Base-by-base conservation (phyloP, 2,797 vertebrate species). In the Phoebastria nigripes region DNA sequence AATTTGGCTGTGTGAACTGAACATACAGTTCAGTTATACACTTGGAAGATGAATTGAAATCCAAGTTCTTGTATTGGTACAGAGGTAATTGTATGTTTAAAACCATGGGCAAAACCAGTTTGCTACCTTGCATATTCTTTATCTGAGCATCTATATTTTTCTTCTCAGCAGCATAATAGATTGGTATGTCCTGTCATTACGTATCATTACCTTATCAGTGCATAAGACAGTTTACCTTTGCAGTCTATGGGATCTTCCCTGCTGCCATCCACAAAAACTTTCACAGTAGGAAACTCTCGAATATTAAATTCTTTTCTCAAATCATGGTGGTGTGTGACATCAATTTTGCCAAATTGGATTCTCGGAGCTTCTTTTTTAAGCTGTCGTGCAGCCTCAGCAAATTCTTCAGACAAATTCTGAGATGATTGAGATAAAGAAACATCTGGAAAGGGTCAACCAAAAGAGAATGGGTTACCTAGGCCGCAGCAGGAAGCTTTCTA, bases 241-340 rank as follows among this genome's bases (percentile, higher is more conserved):
- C 99, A 99, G 66, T 97, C 94, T 52, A 98, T 98, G 26, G 98
- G 98, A 77, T 98, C 97, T 70, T 97, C 90, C 94, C 98, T 98
- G 85, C 98, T 98, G 74, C 99, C 98, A 41, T 98, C 97, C 15
- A 99, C 97, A 97, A 98, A 99, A 41, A 99, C 98, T 80, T 98
- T 98, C 95, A 99, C 96, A 4, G 97, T 96, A 0, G 98, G 98
- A 37, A 98, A 96, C 29, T 94, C 95, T 6, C 91, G 97, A 42
- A 98, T 94, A 2, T 98, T 97, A 67, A 99, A 98, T 67, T 98
- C 98, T 95, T 98, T 98, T 12, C 91, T 98, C 62, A 99, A 97
- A 5, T 98, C 98, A 17, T 98, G 98, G 91, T 99, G 98, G 33
- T 98, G 93, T 1, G 97, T 96, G 88, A 98, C 96, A 62, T 99